Evolutionary conservation across 2,888 invertebrate species (phyloP).

Genomic region (Pedicia rivosa): DNA sequence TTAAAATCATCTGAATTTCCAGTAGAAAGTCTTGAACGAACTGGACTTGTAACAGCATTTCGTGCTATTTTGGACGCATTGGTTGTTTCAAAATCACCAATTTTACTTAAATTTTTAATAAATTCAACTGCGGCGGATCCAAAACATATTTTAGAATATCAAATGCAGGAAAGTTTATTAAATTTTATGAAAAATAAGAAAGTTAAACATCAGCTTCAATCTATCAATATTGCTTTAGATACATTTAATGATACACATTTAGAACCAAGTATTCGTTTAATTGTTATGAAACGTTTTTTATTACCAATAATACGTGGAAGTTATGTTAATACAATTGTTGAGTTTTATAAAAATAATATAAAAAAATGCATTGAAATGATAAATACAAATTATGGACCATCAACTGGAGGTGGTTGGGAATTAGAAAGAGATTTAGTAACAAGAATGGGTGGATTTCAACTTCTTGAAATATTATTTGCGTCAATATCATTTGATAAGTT

Average conservation of each 20-base stretch:
- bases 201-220: constrained; percentile 12
- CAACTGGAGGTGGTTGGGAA: constrained; percentile 11
- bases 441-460: constrained; percentile 25
- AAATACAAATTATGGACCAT: constrained; percentile 15
- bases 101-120: constrained; percentile 16
- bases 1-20: constrained; percentile 26
- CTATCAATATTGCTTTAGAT: constrained; percentile 12
- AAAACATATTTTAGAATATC: constrained; percentile 15
- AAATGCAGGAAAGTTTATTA: constrained; percentile 9
- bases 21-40: constrained; percentile 23
- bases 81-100: constrained; percentile 13
- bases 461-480: constrained; percentile 26
- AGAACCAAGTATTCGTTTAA: constrained; percentile 19
- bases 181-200: constrained; percentile 4
- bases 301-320: constrained; percentile 20
- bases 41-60: constrained; percentile 20
- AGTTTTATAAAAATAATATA: constrained; percentile 21
- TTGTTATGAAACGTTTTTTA: constrained; percentile 23
- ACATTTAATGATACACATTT: constrained; percentile 11
- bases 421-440: constrained; percentile 17
- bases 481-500: constrained; percentile 17
- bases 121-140: constrained; percentile 16
- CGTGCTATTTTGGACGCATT: constrained; percentile 18
- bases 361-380: constrained; percentile 16
- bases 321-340: constrained; percentile 14